Evolutionary conservation across 2,113 vertebrate genomes (phyloP).

Genomic region (Campylomormyrus numenius): DNA sequence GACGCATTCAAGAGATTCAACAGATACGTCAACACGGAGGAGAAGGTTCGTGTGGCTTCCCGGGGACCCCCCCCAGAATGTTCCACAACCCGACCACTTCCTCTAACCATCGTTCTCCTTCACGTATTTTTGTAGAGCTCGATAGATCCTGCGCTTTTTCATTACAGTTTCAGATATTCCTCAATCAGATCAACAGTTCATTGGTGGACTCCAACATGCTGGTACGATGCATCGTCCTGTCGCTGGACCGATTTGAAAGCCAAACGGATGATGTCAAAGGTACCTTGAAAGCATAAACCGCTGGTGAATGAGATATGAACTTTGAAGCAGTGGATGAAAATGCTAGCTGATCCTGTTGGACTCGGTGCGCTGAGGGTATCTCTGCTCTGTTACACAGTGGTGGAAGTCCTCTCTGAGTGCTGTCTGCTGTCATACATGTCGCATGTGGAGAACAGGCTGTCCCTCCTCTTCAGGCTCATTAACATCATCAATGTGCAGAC

Average conservation of each 20-base stretch:
- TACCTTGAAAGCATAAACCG: conserved; percentile 19
- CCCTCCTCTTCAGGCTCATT: conserved; percentile 92
- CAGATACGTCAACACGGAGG: conserved; percentile 94
- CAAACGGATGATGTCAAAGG: conserved; percentile 70
- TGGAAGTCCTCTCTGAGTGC: conserved; percentile 90
- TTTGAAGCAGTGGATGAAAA: background rate
- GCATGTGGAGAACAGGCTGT: conserved; percentile 84
- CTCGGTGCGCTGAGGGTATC: background rate
- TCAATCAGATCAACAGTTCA: conserved; percentile 96
- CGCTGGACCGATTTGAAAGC: conserved; percentile 88
- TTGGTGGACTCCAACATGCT: conserved; percentile 98
- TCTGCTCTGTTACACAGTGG: conserved; percentile 56
- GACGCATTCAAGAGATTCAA: conserved; percentile 98
- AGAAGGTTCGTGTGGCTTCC: conserved; percentile 70
- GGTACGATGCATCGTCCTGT: conserved; percentile 91
- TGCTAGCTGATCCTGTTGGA: background rate
- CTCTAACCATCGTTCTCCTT: background rate
- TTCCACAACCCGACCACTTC: background rate
- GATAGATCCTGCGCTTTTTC: background rate
- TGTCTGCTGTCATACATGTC: conserved; percentile 90
- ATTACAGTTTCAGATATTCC: conserved; percentile 87
- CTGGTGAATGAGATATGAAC: background rate
- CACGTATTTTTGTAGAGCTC: background rate
- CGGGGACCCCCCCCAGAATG: background rate
- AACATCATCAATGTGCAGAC: conserved; percentile 98